Conservation (phyloP, 2,888 invertebrate genomes). For the Troides helena region DNA sequence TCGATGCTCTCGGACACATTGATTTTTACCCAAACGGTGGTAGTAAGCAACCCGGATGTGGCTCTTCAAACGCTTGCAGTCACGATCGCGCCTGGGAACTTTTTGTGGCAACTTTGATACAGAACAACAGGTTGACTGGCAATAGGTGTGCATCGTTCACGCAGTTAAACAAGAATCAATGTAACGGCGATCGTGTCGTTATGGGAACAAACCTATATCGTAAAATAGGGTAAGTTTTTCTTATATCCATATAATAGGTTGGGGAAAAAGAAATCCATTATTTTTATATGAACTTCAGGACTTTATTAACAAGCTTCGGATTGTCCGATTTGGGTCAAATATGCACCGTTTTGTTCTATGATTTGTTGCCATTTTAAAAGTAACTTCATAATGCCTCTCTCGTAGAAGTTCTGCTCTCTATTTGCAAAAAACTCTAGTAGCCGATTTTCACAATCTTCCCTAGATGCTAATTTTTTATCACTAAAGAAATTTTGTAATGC, state of each 20-base stretch:
- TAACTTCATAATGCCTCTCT: no score
- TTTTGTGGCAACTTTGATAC: constrained; percentile 46
- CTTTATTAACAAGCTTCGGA: no score
- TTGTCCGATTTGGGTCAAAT: no score
- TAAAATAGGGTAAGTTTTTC: constrained; percentile 48
- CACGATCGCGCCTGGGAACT: constrained; percentile 57
- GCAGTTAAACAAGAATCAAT: constrained; percentile 46
- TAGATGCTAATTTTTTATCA: no score
- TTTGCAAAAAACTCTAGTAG: no score
- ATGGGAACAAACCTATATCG: constrained; percentile 47
- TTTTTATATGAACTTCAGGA: no score
- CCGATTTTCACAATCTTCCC: no score
- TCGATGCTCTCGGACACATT: constrained; percentile 87
- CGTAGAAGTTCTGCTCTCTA: no score
- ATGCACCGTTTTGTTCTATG: no score
- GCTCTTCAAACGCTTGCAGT: constrained; percentile 43
- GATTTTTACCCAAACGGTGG: constrained; percentile 96
- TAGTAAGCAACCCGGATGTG: constrained; percentile 78
- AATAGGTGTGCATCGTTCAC: constrained; percentile 41
- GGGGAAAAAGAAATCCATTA: no score
- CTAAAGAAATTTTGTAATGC: no score
- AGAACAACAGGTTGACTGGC: constrained; percentile 41
- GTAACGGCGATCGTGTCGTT: constrained; percentile 41
- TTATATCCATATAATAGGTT: neutral
- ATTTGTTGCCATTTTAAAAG: no score